Percentiles rank a stretch among this genome's conserved stretches.
Conservation (phyloP, 1,140 invertebrate genomes). For the Tenebrio molitor region DNA sequence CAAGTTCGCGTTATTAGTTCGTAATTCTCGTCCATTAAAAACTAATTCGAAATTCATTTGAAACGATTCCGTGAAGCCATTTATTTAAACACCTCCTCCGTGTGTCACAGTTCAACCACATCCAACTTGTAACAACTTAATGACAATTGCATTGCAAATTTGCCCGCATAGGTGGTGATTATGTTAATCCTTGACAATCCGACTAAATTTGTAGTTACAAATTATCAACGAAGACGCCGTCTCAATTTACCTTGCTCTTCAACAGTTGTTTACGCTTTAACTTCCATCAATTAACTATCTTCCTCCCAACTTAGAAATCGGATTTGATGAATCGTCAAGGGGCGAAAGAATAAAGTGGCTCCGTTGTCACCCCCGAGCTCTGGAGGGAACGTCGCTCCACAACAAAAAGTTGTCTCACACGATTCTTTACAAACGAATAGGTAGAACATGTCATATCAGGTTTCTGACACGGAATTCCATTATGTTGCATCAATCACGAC, state of each 20-base stretch:
- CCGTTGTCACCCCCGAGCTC: background rate
- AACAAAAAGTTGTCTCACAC: background rate
- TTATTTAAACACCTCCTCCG: background rate
- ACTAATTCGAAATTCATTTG: slow-evolving; percentile 2
- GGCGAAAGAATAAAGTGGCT: background rate
- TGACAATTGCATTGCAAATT: slow-evolving; percentile 19
- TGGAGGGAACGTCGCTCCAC: background rate
- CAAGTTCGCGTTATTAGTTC: background rate
- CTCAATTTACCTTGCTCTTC: background rate
- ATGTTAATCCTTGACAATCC: slow-evolving; percentile 21
- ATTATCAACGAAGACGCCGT: background rate
- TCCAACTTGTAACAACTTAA: too few species aligned
- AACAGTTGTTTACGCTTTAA: slow-evolving; percentile 1
- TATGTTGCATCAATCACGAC: slow-evolving; percentile 21
- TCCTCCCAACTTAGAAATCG: background rate
- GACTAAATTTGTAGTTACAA: slow-evolving; percentile 1
- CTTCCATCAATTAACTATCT: slow-evolving; percentile 11
- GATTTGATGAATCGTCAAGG: slow-evolving; percentile 1
- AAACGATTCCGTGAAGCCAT: background rate
- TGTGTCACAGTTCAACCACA: too few species aligned
- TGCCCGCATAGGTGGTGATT: slow-evolving; percentile 4
- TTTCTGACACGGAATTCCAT: slow-evolving; percentile 13
- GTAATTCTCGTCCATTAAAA: slow-evolving; percentile 3
- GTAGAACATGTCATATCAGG: slow-evolving; percentile 21
- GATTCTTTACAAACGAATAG: slow-evolving; percentile 8